These are phyloP conservation scores for Yoshiicerus persimilis DNA, from an alignment of 1,140 invertebrate species.

Conservation along the genomic window DNA sequence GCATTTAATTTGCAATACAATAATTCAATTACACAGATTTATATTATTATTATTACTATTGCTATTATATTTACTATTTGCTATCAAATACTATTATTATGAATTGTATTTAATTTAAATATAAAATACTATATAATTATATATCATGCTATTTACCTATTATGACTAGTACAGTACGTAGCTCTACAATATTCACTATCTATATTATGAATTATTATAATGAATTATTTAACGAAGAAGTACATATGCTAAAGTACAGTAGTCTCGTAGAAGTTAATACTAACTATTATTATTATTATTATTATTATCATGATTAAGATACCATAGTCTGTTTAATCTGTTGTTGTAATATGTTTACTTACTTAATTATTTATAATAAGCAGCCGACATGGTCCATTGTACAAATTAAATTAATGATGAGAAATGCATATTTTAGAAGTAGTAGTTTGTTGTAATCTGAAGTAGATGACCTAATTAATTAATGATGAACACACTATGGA, in stretches of 20 bases:
- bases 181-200: background rate
- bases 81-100: background rate
- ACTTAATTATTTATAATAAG: conserved; percentile 7
- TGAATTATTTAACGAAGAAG: background rate
- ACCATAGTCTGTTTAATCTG: background rate
- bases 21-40: conserved; percentile 23
- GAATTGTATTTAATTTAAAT: conserved; percentile 27
- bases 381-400: conserved; percentile 21
- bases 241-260: background rate
- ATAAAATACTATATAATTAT: background rate
- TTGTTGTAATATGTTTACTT: background rate
- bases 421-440: conserved; percentile 26
- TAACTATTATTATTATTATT: background rate
- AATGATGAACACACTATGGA: background rate
- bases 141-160: background rate
- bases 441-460: conserved; percentile 3
- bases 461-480: background rate
- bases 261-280: background rate
- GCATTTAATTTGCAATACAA: conserved; percentile 35
- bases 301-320: background rate
- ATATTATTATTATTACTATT: background rate
- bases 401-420: conserved; percentile 26
- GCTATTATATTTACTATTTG: background rate
- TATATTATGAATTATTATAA: background rate
- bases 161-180: background rate